Evolutionary conservation across 2,888 invertebrate genomes (phyloP).

Genomic region (Latrodectus hesperus): DNA sequence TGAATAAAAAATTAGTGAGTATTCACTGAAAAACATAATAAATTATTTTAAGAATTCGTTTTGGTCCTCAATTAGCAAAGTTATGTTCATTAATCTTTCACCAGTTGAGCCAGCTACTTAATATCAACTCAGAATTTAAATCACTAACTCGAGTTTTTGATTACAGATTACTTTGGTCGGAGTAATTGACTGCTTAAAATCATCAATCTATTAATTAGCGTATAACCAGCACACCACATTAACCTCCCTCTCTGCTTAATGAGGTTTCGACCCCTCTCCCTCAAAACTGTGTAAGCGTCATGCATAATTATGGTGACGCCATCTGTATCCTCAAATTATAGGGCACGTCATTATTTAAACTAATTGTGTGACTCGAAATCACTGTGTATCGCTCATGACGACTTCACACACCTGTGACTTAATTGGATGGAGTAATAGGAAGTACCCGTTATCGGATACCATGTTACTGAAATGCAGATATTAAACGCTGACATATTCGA

Average conservation of each 20-base stretch:
- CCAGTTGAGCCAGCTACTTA: neutral
- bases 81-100: neutral
- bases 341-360: slow-evolving; percentile 45
- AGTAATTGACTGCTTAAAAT: slow-evolving; percentile 42
- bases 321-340: slow-evolving; percentile 51
- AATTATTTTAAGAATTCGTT: neutral
- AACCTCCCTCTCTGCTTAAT: slow-evolving; percentile 20
- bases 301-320: slow-evolving; percentile 39
- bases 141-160: slow-evolving; percentile 13
- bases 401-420: slow-evolving; percentile 20
- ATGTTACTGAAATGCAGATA: too few species aligned
- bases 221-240: slow-evolving; percentile 10
- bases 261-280: slow-evolving; percentile 48
- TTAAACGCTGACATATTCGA: too few species aligned
- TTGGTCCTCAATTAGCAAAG: neutral
- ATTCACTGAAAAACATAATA: neutral
- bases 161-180: slow-evolving; percentile 12
- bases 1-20: too few species aligned
- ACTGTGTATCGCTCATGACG: slow-evolving; percentile 17
- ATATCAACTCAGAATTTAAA: neutral
- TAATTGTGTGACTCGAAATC: slow-evolving; percentile 39
- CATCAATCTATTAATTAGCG: slow-evolving; percentile 53
- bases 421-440: slow-evolving; percentile 29
- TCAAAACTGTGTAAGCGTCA: slow-evolving; percentile 37
- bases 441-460: neutral